Evolutionary conservation across 2,797 vertebrate species (phyloP).

Genomic region (Hippopotamyrus pictus): DNA sequence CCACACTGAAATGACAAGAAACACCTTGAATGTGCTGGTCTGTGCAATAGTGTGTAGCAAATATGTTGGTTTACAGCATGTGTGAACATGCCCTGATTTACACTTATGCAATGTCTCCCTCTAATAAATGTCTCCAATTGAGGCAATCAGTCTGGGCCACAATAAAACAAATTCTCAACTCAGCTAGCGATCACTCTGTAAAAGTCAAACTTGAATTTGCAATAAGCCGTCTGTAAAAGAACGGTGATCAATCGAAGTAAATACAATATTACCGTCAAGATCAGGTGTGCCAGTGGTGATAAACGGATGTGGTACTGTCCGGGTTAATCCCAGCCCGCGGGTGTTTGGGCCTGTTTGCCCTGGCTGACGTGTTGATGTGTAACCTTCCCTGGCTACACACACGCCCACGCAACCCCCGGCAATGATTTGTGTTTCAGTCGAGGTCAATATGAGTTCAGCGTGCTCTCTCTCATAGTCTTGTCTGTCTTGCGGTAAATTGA

Average conservation of each 20-base stretch:
- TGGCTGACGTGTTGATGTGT: slow-evolving; percentile 41
- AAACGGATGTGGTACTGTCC: neutral
- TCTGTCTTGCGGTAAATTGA: slow-evolving; percentile 7
- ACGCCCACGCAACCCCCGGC: slow-evolving; percentile 41
- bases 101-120: neutral
- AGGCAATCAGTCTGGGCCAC: neutral
- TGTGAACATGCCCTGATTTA: neutral
- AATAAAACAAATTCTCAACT: neutral
- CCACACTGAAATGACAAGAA: neutral
- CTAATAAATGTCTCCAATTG: neutral
- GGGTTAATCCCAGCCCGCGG: neutral
- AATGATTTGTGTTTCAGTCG: slow-evolving; percentile 44
- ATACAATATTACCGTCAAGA: neutral
- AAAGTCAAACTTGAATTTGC: neutral
- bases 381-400: slow-evolving; percentile 41
- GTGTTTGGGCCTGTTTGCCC: neutral
- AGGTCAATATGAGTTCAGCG: slow-evolving; percentile 29
- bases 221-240: neutral
- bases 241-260: neutral
- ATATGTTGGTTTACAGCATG: neutral
- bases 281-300: neutral
- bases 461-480: neutral
- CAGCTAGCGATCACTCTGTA: neutral
- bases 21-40: neutral
- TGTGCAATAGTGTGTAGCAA: neutral